Conservation (phyloP, 2,888 invertebrate genomes). For the Aricia artaxerxes region DNA sequence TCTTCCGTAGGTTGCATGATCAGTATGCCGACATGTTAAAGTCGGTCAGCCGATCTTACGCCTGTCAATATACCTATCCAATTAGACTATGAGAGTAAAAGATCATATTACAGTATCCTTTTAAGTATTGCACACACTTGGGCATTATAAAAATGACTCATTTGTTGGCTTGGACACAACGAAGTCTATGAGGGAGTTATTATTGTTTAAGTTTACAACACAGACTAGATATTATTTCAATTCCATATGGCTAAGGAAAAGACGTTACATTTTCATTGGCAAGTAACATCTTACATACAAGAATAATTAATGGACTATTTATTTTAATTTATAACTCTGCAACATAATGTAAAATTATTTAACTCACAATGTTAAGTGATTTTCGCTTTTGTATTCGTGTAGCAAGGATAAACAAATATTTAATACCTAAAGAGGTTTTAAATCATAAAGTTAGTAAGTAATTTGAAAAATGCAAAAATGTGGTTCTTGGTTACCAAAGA, state of each 20-base stretch:
- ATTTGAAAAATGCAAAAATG: too few species aligned
- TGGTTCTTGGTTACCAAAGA: too few species aligned
- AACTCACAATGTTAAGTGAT: neutral
- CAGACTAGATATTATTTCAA: neutral
- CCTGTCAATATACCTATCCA: too few species aligned
- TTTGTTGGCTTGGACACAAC: too few species aligned
- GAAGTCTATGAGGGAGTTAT: too few species aligned
- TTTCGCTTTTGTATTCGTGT: neutral
- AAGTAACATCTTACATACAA: constrained; percentile 22
- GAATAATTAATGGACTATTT: constrained; percentile 28
- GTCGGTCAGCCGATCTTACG: too few species aligned
- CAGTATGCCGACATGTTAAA: too few species aligned
- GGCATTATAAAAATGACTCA: too few species aligned
- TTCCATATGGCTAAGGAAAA: constrained; percentile 12
- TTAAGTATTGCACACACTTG: too few species aligned
- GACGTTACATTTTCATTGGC: constrained; percentile 31
- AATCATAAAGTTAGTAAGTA: neutral
- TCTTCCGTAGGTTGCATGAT: too few species aligned
- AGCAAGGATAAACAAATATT: neutral
- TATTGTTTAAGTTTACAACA: neutral
- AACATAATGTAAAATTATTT: constrained; percentile 11
- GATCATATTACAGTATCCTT: too few species aligned
- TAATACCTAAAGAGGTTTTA: neutral
- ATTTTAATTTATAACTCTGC: constrained; percentile 28
- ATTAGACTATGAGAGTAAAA: too few species aligned